phyloP scores from a whole-genome alignment of 2,888 invertebrate species.

The Sarcophaga caerulescens region DNA sequence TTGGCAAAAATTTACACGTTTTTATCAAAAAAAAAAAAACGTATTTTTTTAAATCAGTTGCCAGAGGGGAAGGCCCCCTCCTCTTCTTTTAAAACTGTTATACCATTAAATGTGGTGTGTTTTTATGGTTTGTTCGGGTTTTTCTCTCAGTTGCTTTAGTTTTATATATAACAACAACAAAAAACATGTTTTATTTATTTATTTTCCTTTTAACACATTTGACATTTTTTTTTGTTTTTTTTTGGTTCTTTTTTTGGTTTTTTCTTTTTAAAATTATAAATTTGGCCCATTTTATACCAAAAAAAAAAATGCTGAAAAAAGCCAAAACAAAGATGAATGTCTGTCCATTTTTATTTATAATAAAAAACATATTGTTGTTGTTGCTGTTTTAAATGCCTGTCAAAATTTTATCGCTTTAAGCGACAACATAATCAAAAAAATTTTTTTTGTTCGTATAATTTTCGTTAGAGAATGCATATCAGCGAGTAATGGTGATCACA shows the following conservation, averaged over 20 bases:
- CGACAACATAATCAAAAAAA: conserved; percentile 68
- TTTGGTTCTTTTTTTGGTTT: not conserved
- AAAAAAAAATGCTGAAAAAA: conserved; percentile 16
- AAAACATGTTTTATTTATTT: conserved; percentile 58
- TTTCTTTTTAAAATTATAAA: conserved; percentile 20
- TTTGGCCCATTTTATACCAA: conserved; percentile 52
- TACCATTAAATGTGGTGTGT: conserved; percentile 10
- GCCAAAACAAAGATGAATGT: conserved; percentile 48
- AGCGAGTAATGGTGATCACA: not conserved
- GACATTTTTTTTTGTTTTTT: conserved; percentile 48
- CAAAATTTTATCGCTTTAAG: conserved; percentile 68
- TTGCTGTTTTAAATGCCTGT: conserved; percentile 65
- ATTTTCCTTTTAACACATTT: conserved; percentile 66
- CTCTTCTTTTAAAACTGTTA: not conserved
- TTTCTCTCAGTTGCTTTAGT: not conserved
- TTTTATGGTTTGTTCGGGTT: conserved; percentile 16
- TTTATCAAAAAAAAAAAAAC: conserved; percentile 18
- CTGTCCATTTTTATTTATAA: conserved; percentile 20
- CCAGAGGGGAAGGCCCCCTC: too few relatives aligned
- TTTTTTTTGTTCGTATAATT: conserved; percentile 19
- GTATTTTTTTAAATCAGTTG: not conserved
- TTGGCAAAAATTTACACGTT: conserved; percentile 47
- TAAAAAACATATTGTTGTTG: conserved; percentile 23
- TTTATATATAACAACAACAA: conserved; percentile 23
- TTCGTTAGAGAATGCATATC: conserved; percentile 31